Evolutionary conservation across 2,888 invertebrate species (phyloP).

Genomic region (Nesidiocoris tenuis): DNA sequence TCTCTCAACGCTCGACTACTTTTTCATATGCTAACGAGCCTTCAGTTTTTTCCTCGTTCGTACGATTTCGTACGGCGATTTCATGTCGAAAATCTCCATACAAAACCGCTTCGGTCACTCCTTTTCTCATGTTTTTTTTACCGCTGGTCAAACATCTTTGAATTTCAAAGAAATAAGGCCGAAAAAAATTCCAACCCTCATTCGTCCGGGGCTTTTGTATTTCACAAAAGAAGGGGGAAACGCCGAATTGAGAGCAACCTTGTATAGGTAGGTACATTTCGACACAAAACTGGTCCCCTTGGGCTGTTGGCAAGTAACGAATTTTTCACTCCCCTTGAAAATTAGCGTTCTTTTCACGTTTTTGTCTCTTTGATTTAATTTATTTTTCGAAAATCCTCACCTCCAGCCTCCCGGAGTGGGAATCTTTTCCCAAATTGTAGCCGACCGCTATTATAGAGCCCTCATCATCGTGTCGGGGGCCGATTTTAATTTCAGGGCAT

Average conservation of each 20-base stretch:
- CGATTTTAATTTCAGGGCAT: not conserved
- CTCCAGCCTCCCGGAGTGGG: not conserved
- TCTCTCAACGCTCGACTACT: not conserved
- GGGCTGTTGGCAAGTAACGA: not conserved
- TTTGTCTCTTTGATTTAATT: not conserved
- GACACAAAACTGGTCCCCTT: not conserved
- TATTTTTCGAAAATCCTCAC: not conserved
- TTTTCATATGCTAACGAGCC: too few species aligned
- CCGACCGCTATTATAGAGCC: not conserved
- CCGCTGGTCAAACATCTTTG: not conserved
- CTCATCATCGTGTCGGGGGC: not conserved
- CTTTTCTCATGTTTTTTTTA: not conserved
- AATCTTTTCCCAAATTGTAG: not conserved
- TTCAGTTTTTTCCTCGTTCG: too few species aligned
- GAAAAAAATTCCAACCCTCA: not conserved
- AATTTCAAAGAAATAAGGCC: not conserved
- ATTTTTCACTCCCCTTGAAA: not conserved
- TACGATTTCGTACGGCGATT: too few species aligned
- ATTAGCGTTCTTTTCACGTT: not conserved
- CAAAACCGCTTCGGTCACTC: not conserved
- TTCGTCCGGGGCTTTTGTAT: not conserved
- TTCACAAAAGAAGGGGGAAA: not conserved
- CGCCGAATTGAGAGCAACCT: not conserved
- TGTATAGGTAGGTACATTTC: not conserved
- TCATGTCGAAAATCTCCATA: not conserved